Conservation (phyloP, 2,113 vertebrate genomes). For the Rhinopomastus cyanomelas region DNA sequence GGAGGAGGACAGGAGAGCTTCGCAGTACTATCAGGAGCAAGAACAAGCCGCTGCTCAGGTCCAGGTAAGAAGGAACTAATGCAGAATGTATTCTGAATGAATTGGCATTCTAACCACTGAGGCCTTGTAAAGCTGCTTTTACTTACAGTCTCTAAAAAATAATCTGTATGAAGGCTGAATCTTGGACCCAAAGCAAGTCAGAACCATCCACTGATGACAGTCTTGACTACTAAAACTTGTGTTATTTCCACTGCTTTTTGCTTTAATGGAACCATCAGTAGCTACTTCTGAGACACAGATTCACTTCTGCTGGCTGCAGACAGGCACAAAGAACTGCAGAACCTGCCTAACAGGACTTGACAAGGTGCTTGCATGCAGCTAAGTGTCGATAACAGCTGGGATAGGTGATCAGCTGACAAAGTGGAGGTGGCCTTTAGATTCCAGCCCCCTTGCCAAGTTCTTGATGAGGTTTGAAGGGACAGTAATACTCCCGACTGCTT, state of each 20-base stretch:
- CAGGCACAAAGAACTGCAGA: neutral
- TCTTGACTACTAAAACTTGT: neutral
- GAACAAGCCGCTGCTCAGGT: slow-evolving; percentile 85
- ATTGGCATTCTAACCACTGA: neutral
- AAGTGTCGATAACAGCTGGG: neutral
- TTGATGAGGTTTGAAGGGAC: neutral
- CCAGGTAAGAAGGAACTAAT: slow-evolving; percentile 65
- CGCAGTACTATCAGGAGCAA: slow-evolving; percentile 97
- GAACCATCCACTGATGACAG: neutral
- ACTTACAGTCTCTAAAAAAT: neutral
- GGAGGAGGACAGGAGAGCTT: slow-evolving; percentile 93
- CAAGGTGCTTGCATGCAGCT: neutral
- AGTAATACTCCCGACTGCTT: neutral
- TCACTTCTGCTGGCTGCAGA: neutral
- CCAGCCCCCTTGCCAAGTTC: neutral
- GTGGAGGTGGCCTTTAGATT: neutral
- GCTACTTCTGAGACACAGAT: neutral
- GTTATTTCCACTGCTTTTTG: neutral
- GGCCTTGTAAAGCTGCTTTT: neutral
- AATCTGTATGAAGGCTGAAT: neutral
- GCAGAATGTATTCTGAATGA: neutral
- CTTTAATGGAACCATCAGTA: neutral
- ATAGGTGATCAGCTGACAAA: neutral
- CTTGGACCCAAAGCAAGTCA: neutral
- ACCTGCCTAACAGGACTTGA: neutral